Percentiles rank a stretch among this genome's conserved stretches.
phyloP scores from a whole-genome alignment of 2,113 vertebrate genomes.

The Ctenodactylus gundi region DNA sequence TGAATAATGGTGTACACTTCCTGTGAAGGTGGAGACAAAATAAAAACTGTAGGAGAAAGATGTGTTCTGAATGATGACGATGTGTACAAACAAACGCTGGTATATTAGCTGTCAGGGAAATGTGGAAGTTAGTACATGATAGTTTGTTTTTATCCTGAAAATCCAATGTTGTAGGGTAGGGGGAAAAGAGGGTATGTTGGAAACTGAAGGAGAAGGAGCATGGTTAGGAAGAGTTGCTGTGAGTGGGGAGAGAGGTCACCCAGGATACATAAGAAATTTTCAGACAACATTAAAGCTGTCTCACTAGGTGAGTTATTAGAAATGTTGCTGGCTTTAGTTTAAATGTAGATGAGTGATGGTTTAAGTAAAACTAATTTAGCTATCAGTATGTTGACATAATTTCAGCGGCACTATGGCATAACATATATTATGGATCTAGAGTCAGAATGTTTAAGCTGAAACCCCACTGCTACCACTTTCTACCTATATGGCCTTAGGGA shows the following conservation, averaged over 20 bases:
- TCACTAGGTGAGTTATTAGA: background rate
- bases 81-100: background rate
- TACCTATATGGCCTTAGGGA: background rate
- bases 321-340: slow-evolving; percentile 1
- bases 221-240: background rate
- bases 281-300: background rate
- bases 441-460: background rate
- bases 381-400: background rate
- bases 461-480: background rate
- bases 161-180: background rate
- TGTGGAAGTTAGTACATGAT: background rate
- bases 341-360: background rate
- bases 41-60: background rate
- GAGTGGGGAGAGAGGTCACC: background rate
- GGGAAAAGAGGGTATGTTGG: background rate
- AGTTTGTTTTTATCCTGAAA: background rate
- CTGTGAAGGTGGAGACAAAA: background rate
- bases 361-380: background rate
- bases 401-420: background rate
- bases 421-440: background rate
- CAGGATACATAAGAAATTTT: background rate
- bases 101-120: background rate
- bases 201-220: background rate
- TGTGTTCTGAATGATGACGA: background rate
- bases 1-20: background rate